Conservation (phyloP, 2,888 invertebrate species). For the Eupithecia subumbrata region DNA sequence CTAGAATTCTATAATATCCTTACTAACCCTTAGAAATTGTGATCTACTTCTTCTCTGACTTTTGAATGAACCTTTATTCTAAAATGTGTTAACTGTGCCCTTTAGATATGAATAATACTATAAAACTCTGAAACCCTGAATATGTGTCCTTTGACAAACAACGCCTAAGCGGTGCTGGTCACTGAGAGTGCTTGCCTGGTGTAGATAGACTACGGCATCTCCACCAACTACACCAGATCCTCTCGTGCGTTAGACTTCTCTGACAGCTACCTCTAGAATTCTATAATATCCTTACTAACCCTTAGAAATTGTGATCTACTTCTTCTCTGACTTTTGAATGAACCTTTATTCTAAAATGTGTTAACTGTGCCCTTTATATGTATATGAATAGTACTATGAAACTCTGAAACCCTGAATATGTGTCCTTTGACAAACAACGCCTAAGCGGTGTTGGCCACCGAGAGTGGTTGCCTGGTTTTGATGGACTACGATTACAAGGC, state of each 20-base stretch:
- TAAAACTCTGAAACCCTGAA: background rate
- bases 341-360: background rate
- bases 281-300: too few relatives aligned
- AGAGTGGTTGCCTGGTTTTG: too few relatives aligned
- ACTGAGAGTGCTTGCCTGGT: background rate
- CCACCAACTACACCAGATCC: background rate
- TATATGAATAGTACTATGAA: background rate
- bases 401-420: background rate
- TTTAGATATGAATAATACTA: background rate
- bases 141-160: background rate
- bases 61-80: background rate
- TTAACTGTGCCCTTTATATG: background rate
- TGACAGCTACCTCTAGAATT: too few relatives aligned
- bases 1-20: conserved; percentile 62
- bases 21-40: background rate
- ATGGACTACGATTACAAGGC: too few relatives aligned
- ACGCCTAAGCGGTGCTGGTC: background rate
- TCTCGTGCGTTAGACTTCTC: background rate
- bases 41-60: background rate
- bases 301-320: background rate
- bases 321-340: background rate
- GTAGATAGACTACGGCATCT: background rate
- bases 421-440: background rate
- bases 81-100: background rate
- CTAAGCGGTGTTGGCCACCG: conserved; percentile 51